Conservation (phyloP, 2,888 invertebrate species). For the Rhamnusium bicolor region DNA sequence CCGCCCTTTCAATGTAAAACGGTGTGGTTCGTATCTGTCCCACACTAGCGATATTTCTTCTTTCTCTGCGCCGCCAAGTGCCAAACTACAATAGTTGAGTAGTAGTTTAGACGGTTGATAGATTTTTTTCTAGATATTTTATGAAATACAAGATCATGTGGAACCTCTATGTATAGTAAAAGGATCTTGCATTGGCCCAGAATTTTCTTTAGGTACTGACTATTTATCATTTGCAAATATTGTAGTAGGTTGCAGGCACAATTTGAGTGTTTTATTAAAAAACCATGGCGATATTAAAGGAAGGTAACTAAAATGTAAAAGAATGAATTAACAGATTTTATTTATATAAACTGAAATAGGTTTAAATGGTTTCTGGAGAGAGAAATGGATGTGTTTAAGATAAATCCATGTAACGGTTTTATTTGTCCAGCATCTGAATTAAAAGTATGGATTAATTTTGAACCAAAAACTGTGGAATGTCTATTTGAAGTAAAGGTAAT, state of each 20-base stretch:
- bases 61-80: too few relatives aligned
- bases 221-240: slow-evolving; percentile 74
- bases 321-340: not conserved
- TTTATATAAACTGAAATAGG: slow-evolving; percentile 57
- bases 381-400: slow-evolving; percentile 73
- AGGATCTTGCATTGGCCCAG: slow-evolving; percentile 73
- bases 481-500: slow-evolving; percentile 65
- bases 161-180: slow-evolving; percentile 73
- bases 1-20: too few relatives aligned
- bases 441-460: slow-evolving; percentile 77
- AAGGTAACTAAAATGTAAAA: slow-evolving; percentile 64
- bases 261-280: slow-evolving; percentile 70
- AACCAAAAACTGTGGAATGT: slow-evolving; percentile 72
- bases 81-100: too few relatives aligned
- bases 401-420: slow-evolving; percentile 77
- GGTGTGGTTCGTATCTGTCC: too few relatives aligned
- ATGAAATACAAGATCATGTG: slow-evolving; percentile 71
- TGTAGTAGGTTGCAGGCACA: slow-evolving; percentile 69
- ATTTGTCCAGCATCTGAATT: slow-evolving; percentile 78
- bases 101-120: too few relatives aligned
- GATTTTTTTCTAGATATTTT: slow-evolving; percentile 68
- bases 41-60: too few relatives aligned
- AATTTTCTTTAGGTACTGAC: slow-evolving; percentile 72
- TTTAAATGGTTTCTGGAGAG: slow-evolving; percentile 73
- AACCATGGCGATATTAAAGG: slow-evolving; percentile 75